A percentile compares a stretch with the other conserved stretches of the same genome.
Evolutionary conservation across 2,888 invertebrate genomes (phyloP).

Genomic region (Scaptomyza reducta): DNA sequence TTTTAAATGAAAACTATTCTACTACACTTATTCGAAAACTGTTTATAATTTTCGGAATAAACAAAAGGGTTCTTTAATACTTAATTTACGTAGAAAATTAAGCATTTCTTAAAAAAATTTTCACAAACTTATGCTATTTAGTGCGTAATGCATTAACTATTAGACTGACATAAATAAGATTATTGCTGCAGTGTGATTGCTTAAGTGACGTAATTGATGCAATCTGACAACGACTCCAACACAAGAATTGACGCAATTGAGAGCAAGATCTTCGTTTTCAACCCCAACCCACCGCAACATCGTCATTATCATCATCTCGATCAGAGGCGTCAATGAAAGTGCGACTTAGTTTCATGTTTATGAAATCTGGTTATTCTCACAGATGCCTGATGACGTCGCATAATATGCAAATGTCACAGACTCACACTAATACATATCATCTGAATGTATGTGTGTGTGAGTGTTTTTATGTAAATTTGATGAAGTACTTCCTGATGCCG

Average conservation of each 20-base stretch:
- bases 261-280: conserved; percentile 15
- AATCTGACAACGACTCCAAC: conserved; percentile 24
- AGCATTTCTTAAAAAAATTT: no score
- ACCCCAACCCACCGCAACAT: background rate
- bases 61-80: no score
- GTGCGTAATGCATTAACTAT: conserved; percentile 36
- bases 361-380: conserved; percentile 27
- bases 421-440: conserved; percentile 4
- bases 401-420: conserved; percentile 49
- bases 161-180: conserved; percentile 50
- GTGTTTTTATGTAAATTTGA: conserved; percentile 70
- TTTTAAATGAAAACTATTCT: no score
- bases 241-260: conserved; percentile 50
- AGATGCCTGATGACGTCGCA: conserved; percentile 50
- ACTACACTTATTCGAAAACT: no score
- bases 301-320: background rate
- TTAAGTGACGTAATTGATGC: conserved; percentile 67
- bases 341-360: conserved; percentile 49
- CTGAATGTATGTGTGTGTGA: conserved; percentile 21
- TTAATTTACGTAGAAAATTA: no score
- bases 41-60: no score
- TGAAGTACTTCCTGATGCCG: conserved; percentile 71
- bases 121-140: background rate
- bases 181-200: conserved; percentile 55
- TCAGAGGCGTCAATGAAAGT: conserved; percentile 54